Evolutionary conservation across 2,888 invertebrate genomes (phyloP), one percentile per base, ranked within the genome.

Genomic region (Pheosia tremula): DNA sequence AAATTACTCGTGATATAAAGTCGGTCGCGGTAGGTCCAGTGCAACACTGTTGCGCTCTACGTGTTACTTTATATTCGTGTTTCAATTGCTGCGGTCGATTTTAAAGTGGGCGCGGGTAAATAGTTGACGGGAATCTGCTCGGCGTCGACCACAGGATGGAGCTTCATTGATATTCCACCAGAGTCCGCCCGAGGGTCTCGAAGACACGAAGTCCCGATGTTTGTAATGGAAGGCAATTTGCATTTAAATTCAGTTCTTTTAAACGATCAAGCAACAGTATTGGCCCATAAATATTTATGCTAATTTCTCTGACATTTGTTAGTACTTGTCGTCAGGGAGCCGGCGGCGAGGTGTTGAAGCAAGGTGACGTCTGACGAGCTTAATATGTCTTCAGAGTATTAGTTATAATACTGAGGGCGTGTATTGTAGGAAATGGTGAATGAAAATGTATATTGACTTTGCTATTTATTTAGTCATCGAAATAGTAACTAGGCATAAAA

Each of bases 201-300:
- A 75, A 68, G 72, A 72, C 78, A 79, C 77, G 75, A 74, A 75
- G 72, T 72, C 69, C 64, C 69, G 67, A 74, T 75, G 72, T 71
- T 71, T 63, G 72, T 78, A 78, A 72, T 77, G 74, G 69, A 72
- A 72, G 66, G 58, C 68, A 72, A 78, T 80, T 79, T 78, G 71
- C 75, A 79, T 80, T 72, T 68, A 70, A 78, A 79, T 77, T 69
- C 63, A 69, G 59, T 74, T 65, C 69, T 74, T 75, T 75, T 72
- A 69, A 74, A 78, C 67, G 59, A 68, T 72, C 66, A 64, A 62
- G 61, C 66, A 61, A 65, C 59, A 67, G 54, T 68, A 67, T 63
- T 66, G 61, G 63, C 7, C 58, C 58, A 61, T 68, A 61, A 65
- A 74, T 74, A 64, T 62, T 59, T 66, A 71, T 72, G 72, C 60